Conservation (phyloP, 2,113 vertebrate species). For the Zapornia atra region DNA sequence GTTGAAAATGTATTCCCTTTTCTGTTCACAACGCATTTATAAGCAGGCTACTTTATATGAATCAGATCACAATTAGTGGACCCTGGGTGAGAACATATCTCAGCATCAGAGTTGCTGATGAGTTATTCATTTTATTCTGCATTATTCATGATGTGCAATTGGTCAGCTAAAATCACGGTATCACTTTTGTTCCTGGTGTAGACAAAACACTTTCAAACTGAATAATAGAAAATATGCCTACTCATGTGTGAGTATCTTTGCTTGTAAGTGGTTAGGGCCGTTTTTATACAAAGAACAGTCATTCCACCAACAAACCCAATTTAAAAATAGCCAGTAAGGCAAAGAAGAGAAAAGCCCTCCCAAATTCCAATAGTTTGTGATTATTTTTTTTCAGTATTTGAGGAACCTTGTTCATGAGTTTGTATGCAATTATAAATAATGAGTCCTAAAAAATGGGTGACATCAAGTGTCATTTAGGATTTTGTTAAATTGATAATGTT, state of each 20-base stretch:
- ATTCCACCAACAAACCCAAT: background rate
- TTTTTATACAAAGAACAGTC: background rate
- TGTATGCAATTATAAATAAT: background rate
- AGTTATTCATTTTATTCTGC: conserved; percentile 49
- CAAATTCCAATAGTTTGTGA: background rate
- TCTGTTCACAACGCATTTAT: background rate
- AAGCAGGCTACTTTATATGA: background rate
- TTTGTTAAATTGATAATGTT: background rate
- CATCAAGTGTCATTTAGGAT: background rate
- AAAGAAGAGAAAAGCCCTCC: background rate
- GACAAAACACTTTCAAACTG: background rate
- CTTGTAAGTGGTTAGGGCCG: background rate
- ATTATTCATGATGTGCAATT: conserved; percentile 54
- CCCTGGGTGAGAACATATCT: conserved; percentile 21
- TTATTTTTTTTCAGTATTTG: background rate
- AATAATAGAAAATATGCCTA: background rate
- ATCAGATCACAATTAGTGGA: conserved; percentile 46
- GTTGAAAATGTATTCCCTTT: background rate
- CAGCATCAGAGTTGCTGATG: conserved; percentile 19
- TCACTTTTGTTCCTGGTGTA: conserved; percentile 1
- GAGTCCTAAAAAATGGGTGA: background rate
- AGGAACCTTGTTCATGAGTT: background rate
- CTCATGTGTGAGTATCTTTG: background rate
- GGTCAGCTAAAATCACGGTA: conserved; percentile 37
- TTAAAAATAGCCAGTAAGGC: background rate